phyloP scores from a whole-genome alignment of 2,888 invertebrate genomes.

The Spodoptera picta region DNA sequence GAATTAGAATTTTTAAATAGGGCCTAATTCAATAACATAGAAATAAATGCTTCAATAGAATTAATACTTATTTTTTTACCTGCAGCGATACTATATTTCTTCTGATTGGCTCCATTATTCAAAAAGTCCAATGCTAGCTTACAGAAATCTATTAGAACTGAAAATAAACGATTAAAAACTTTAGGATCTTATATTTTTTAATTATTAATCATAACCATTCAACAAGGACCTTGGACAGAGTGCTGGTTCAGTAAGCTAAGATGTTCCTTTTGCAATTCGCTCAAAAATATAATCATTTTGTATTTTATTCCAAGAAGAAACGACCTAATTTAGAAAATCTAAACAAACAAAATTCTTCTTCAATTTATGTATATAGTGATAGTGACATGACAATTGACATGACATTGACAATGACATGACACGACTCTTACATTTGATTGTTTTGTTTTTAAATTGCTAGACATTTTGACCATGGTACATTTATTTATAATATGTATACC shows the following conservation, averaged over 20 bases:
- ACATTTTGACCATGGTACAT: too few species aligned
- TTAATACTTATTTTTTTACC: slow-evolving; percentile 73
- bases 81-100: slow-evolving; percentile 90
- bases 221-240: slow-evolving; percentile 73
- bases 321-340: background rate
- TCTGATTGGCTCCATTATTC: slow-evolving; percentile 90
- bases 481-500: too few species aligned
- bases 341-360: too few species aligned
- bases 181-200: too few species aligned
- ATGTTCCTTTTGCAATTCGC: slow-evolving; percentile 84
- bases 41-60: too few species aligned
- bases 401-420: too few species aligned
- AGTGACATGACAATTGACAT: too few species aligned
- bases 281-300: slow-evolving; percentile 84
- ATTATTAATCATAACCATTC: background rate
- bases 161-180: slow-evolving; percentile 41
- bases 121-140: slow-evolving; percentile 91
- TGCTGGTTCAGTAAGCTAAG: slow-evolving; percentile 75
- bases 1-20: too few species aligned
- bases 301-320: slow-evolving; percentile 3
- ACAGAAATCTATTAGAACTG: slow-evolving; percentile 92
- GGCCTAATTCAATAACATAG: too few species aligned
- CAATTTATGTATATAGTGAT: too few species aligned
- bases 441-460: too few species aligned
- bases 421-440: background rate